Base-by-base conservation (phyloP, 92 coral and sea anemone genomes). In the Heliopora coerulea region DNA sequence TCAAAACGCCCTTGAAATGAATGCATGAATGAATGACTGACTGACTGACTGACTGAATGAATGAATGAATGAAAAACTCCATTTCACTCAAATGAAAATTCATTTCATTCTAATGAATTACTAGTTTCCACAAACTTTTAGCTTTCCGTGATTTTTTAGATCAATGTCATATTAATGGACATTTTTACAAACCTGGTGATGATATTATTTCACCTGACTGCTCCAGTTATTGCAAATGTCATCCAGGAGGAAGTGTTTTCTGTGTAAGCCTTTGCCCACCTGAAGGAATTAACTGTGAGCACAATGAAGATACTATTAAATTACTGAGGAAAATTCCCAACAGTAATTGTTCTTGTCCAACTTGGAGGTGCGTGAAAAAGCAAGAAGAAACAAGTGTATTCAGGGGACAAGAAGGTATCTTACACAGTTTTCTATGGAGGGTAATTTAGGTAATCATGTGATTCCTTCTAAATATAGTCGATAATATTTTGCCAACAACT, bases 221-320 rank as follows among this genome's bases (percentile, higher is more conserved):
- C 30, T 0, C 46, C 30, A 42, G 75, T 68, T 49, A 37, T 21
- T 68, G 75, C 33, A 48, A 21, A 41, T 68, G 75, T 68, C 7
- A 54, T 1, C 60, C 41, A 3, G 60, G 61, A 23, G 75, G 75
- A 31, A 24, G 42, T 48, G 46, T 68, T 15, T 28, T 54, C 8
- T 68, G 75, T 32, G 60, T 68, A 14, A 26, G 41, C 28, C 61
- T 68, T 37, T 68, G 75, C 32, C 75, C 75, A 31, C 75, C 75
- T 12, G 54, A 48, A 32, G 59, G 32, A 24, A 68, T 48, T n/a
- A 68, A 28, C 19, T 68, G 75, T 20, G n/a, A 3, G 28, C 23
- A 41, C 3, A 49, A 49, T 49, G 75, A 68, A 23, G 46, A 26
- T 9, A 30, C 29, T 48, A 33, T 68, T 48, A 30, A 18, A 35